Base-by-base conservation (phyloP, 2,113 vertebrate genomes). In the Aspiorhynchus laticeps region DNA sequence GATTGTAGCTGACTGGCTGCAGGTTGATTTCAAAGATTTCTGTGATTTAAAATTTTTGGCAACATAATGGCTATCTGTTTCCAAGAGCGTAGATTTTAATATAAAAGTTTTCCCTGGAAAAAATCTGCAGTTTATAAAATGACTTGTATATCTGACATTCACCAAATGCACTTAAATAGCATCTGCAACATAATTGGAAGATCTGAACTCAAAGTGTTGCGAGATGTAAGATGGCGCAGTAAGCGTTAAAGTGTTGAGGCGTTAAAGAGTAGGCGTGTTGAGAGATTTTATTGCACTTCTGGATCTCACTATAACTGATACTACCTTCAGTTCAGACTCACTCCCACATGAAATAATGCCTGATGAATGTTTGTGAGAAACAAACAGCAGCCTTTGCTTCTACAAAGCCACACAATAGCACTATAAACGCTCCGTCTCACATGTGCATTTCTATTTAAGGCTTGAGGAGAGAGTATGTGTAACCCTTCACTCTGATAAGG, bases 221-320 rank as follows among this genome's bases (percentile, higher is more conserved):
- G 93, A 93, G 91, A 91, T 93, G 11, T 69, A 88, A 92, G 92
- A 80, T 88, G 71, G 88, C 90, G 91, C 90, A 90, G 71, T 87
- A 85, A 87, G 91, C 92, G 80, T 51, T 89, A 61, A 56, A 59
- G 48, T 33, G 51, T 12, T 36, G 12, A 59, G 31, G 51, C 31
- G 77, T 81, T 65, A 80, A 90, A 91, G 91, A 91, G 93, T 93
- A 92, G 93, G 91, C 90, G 93, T 88, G 91, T 67, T 91, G 91
- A 87, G 89, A 77, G 89, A 81, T 90, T 91, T 92, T 92, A 90
- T 89, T 93, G 90, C 91, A 73, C 91, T 92, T 51, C 24, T 86
- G 92, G 87, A 90, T 69, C 89, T 89, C 91, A 82, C 88, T 89
- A 89, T 92, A 91, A 88, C 89, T 90, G 91, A 91, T 91, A 67